A percentile compares a stretch with the other conserved stretches of the same genome.
These are phyloP conservation scores for Passerina amoena DNA, from an alignment of 2,113 vertebrate species.

Conservation along the genomic window DNA sequence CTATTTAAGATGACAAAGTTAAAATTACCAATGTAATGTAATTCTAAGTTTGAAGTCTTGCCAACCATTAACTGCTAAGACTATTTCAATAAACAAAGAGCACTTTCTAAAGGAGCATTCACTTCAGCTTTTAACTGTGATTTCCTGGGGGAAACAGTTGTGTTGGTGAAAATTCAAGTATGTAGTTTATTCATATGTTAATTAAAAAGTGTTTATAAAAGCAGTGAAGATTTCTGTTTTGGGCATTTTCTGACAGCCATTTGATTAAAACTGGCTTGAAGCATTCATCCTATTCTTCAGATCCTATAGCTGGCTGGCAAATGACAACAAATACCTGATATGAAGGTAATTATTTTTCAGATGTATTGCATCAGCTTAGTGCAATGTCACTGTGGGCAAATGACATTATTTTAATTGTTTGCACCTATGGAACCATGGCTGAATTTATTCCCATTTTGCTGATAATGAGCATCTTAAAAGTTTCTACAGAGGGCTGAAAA, in stretches of 20 bases:
- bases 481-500: background rate
- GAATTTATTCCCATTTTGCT: background rate
- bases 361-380: background rate
- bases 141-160: background rate
- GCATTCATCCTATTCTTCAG: background rate
- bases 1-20: slow-evolving; percentile 47
- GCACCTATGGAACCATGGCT: background rate
- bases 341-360: background rate
- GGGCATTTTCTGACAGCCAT: background rate
- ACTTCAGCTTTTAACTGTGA: slow-evolving; percentile 13
- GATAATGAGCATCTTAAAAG: background rate
- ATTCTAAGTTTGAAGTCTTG: slow-evolving; percentile 6
- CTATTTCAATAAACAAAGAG: slow-evolving; percentile 28
- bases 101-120: slow-evolving; percentile 32
- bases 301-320: background rate
- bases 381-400: background rate
- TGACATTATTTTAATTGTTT: background rate
- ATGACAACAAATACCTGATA: background rate
- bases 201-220: background rate
- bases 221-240: background rate
- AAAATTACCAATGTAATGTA: slow-evolving; percentile 26
- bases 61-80: slow-evolving; percentile 17
- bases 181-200: background rate
- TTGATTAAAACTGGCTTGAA: background rate
- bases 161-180: slow-evolving; percentile 4